Evolutionary conservation across 1,140 invertebrate species (phyloP).

Genomic region (Brachionus sp.): DNA sequence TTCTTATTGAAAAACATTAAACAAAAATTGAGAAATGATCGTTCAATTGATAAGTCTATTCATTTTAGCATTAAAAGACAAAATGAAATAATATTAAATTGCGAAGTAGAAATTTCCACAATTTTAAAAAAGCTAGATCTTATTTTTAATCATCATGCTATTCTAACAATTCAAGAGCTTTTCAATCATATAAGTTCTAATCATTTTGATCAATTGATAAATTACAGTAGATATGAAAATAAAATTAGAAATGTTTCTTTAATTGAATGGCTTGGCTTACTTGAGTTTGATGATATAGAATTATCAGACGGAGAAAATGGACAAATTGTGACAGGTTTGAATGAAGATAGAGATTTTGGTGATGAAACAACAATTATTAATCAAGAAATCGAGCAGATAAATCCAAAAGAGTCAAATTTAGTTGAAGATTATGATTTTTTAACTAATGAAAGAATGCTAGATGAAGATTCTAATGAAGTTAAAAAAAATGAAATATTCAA

Average conservation of each 20-base stretch:
- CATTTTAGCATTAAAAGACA: not conserved
- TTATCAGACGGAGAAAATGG: not conserved
- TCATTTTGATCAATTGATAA: not conserved
- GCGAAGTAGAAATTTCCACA: not conserved
- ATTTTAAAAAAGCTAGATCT: not conserved
- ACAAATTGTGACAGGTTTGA: not conserved
- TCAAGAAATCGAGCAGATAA: no score
- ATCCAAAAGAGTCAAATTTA: not conserved
- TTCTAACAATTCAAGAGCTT: not conserved
- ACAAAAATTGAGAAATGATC: not conserved
- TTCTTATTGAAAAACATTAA: not conserved
- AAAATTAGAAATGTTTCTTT: not conserved
- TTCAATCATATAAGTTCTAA: not conserved
- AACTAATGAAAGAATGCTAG: constrained; percentile 7
- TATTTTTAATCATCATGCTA: not conserved
- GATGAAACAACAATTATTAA: not conserved
- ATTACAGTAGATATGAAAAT: not conserved
- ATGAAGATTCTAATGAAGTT: not conserved
- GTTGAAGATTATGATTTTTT: not conserved
- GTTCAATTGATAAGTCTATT: not conserved
- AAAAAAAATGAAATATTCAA: not conserved
- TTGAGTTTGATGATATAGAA: not conserved
- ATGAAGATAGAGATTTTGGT: not conserved
- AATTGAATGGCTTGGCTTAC: not conserved
- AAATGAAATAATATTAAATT: not conserved